phyloP scores from a whole-genome alignment of 2,888 invertebrate species.

The Drosophila tripunctata region DNA sequence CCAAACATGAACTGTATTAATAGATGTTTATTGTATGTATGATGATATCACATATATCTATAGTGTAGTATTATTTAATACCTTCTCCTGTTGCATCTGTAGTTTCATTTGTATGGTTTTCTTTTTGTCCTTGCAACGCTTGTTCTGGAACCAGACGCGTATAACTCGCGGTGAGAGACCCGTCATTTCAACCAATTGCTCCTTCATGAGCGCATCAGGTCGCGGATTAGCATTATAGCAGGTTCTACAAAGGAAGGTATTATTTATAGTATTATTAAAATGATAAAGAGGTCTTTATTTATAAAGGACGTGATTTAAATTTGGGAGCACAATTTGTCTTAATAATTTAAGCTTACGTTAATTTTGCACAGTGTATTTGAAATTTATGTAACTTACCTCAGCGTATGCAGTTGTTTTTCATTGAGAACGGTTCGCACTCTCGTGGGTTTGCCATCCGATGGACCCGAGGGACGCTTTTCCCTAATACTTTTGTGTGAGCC shows the following conservation, averaged over 20 bases:
- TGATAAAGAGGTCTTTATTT: no score
- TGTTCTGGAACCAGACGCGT: slow-evolving; percentile 99
- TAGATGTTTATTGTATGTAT: neutral
- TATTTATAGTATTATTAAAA: no score
- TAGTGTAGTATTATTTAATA: slow-evolving; percentile 84
- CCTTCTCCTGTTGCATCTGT: slow-evolving; percentile 99
- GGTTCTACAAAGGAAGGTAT: slow-evolving; percentile 85
- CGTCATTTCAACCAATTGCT: slow-evolving; percentile 99
- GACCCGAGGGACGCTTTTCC: slow-evolving; percentile 85
- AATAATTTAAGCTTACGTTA: no score
- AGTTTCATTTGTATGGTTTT: slow-evolving; percentile 98
- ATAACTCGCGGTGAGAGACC: slow-evolving; percentile 98
- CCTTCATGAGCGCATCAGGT: slow-evolving; percentile 99
- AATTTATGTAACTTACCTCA: slow-evolving; percentile 86
- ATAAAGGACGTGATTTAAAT: no score
- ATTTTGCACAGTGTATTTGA: no score
- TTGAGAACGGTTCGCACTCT: slow-evolving; percentile 99
- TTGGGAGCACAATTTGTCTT: no score
- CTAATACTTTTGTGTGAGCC: slow-evolving; percentile 93
- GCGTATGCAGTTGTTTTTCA: slow-evolving; percentile 98
- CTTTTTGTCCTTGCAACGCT: slow-evolving; percentile 98
- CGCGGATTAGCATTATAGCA: slow-evolving; percentile 99
- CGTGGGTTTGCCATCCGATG: slow-evolving; percentile 96
- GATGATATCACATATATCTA: neutral
- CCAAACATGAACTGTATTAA: neutral